Percentiles rank a stretch among this genome's conserved stretches.
Evolutionary conservation across 2,797 vertebrate species (phyloP).

Genomic region (Tadarida brasiliensis): DNA sequence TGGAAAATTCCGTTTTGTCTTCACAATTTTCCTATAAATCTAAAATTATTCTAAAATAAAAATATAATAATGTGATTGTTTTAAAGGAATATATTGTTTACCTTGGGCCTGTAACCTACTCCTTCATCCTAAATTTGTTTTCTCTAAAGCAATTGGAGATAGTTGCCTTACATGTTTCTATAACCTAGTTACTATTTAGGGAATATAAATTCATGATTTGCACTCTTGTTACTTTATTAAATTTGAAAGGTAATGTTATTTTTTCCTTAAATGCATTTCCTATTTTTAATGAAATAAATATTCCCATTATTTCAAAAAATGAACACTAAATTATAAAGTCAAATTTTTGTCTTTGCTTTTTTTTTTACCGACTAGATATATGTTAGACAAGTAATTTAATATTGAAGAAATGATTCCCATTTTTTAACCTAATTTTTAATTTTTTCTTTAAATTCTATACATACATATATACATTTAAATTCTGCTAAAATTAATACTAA

Average conservation of each 20-base stretch:
- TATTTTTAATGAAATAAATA: not conserved
- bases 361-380: not conserved
- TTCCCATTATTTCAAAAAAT: slow-evolving; percentile 3
- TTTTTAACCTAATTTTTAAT: not conserved
- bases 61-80: not conserved
- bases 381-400: not conserved
- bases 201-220: slow-evolving; percentile 57
- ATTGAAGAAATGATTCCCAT: not conserved
- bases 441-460: not conserved
- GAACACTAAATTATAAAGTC: not conserved
- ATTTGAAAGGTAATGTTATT: slow-evolving; percentile 38
- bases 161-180: slow-evolving; percentile 59
- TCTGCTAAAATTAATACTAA: not conserved
- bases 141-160: slow-evolving; percentile 63
- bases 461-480: not conserved
- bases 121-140: slow-evolving; percentile 60
- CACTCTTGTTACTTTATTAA: slow-evolving; percentile 52
- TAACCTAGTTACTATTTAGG: slow-evolving; percentile 61
- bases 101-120: slow-evolving; percentile 43
- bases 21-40: not conserved
- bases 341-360: not conserved
- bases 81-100: slow-evolving; percentile 11
- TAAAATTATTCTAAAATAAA: slow-evolving; percentile 8
- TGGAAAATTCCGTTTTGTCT: not conserved
- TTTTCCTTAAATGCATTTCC: not conserved